Base-by-base conservation (phyloP, 2,888 invertebrate species). In the Andrena minutula region DNA sequence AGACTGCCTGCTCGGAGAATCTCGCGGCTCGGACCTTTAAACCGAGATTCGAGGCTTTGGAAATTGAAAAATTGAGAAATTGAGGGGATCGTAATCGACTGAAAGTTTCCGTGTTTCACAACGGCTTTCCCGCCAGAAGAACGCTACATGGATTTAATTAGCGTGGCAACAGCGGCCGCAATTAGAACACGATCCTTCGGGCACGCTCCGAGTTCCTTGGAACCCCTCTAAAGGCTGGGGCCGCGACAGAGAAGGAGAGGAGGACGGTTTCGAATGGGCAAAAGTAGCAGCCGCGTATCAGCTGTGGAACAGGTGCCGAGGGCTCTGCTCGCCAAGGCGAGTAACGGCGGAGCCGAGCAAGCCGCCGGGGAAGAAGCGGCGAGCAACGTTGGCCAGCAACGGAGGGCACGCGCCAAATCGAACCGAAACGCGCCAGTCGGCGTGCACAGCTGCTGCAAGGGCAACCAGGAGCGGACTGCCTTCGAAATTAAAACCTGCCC, bases 231-330 rank as follows among this genome's bases (percentile, higher is more conserved):
- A 30, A 49, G 68, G 51, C 30, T 16, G 41, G 53, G 30, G n/a
- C 23, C 8, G 20, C 56, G 30, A 35, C 35, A 20, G 16, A 30
- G 28, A 20, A 5, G 28, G 64, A 28, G 41, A 72, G 16, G 64
- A 23, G 58, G 71, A 69, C n/a, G 41, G 69, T 75, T 73, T 61
- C 71, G 83, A 76, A 56, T 53, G 81, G 70, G 86, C 81, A 79
- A 77, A 79, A 89, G 88, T 79, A 86, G 87, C 89, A 89, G 86
- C 88, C 89, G 91, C 90, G 88, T 92, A 93, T 93, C 93, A 93
- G 93, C 93, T 93, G 93, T 92, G 91, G 92, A 93, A 93, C 93
- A 93, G 93, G 93, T 93, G 93, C 92, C 91, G 89, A 89, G 87
- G 87, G 84, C 86, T 28, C 23, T 87, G 86, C 85, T 79, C 86